A percentile compares a stretch with the other conserved stretches of the same genome.
Evolutionary conservation across 1,140 invertebrate species (phyloP).

Genomic region (Drosophila willistoni): DNA sequence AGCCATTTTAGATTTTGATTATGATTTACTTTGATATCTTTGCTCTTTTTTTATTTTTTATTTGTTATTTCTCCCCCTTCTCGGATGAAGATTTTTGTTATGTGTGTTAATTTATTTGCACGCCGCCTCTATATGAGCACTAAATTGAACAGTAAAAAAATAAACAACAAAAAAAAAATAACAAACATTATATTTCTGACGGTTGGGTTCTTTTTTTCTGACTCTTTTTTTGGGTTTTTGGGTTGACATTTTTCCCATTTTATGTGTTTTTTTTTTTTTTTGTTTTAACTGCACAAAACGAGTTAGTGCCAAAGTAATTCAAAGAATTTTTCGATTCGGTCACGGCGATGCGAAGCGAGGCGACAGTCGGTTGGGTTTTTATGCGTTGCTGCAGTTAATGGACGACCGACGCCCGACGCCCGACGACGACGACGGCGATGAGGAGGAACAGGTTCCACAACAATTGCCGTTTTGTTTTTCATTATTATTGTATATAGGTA

Average conservation of each 20-base stretch:
- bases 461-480: conserved; percentile 46
- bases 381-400: conserved; percentile 38
- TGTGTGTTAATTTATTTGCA: conserved; percentile 64
- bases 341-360: background rate
- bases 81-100: conserved; percentile 28
- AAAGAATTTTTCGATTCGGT: conserved; percentile 11
- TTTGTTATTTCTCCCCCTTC: conserved; percentile 2
- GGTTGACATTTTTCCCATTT: background rate
- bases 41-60: conserved; percentile 12
- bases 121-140: conserved; percentile 49
- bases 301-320: conserved; percentile 40
- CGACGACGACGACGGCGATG: conserved; percentile 31
- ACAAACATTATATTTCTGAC: background rate
- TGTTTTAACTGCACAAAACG: conserved; percentile 60
- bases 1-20: conserved; percentile 58
- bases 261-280: background rate
- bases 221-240: background rate
- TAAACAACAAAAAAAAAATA: background rate
- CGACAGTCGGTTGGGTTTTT: conserved; percentile 11
- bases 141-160: conserved; percentile 55
- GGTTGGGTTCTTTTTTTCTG: background rate
- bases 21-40: conserved; percentile 9
- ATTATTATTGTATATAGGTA: conserved; percentile 23
- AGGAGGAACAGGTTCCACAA: conserved; percentile 57
- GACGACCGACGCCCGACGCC: conserved; percentile 8